These are phyloP conservation scores for Enteromius radiatus DNA, from an alignment of 2,797 vertebrate species.

Conservation along the genomic window DNA sequence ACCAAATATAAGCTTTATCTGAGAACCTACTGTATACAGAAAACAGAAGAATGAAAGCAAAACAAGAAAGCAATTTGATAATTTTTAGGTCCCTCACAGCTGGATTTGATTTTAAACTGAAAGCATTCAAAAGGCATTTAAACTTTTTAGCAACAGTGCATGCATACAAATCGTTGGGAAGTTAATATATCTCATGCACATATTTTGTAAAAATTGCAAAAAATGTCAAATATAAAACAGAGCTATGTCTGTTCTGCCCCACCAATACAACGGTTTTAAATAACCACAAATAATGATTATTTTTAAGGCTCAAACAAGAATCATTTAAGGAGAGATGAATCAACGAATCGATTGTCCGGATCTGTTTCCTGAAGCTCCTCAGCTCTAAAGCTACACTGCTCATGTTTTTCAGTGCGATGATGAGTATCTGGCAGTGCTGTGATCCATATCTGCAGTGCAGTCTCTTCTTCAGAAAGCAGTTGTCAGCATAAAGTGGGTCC, in stretches of 20 bases:
- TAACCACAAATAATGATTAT: neutral
- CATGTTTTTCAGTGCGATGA: constrained; percentile 47
- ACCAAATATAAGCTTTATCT: neutral
- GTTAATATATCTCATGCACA: neutral
- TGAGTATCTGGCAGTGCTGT: constrained; percentile 61
- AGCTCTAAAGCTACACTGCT: constrained; percentile 7
- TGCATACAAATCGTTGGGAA: neutral
- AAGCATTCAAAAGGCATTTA: neutral
- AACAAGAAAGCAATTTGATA: neutral
- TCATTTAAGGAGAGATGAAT: neutral
- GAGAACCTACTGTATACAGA: neutral
- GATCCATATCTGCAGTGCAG: constrained; percentile 62
- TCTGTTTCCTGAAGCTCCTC: neutral
- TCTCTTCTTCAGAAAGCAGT: constrained; percentile 57
- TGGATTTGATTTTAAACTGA: neutral
- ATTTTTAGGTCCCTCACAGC: neutral
- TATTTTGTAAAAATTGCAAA: neutral
- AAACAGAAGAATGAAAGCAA: neutral
- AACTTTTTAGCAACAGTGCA: too few species aligned
- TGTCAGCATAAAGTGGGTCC: constrained; percentile 65
- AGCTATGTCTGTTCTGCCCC: neutral
- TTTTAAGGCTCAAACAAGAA: neutral
- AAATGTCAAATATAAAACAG: neutral
- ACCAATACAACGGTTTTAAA: neutral
- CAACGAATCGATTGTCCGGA: too few species aligned